Evolutionary conservation across 1,140 invertebrate genomes (phyloP), one percentile per base, ranked within the genome.

Genomic region (Scaptodrosophila lebanonensis): DNA sequence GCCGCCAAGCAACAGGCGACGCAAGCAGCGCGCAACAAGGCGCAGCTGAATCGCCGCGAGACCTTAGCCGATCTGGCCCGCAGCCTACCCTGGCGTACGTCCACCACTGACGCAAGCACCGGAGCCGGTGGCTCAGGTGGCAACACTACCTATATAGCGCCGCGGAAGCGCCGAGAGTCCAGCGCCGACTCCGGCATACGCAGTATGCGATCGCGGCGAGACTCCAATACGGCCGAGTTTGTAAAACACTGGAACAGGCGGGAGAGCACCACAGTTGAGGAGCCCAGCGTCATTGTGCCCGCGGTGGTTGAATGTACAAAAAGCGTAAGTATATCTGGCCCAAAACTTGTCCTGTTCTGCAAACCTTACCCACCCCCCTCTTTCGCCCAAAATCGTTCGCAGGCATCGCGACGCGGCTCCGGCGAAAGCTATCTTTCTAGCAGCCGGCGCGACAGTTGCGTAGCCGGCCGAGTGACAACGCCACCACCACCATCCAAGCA

Each of bases 121-220:
- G 84, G 66, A 1, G 57, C 54, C 0, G 62, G 66, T 2, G 35
- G 39, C 5, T 83, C 89, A 8, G 75, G 39, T 9, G 43, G 40
- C 30, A 66, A 27, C 33, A 64, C 64, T 30, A 83, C 58, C 12
- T 89, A 90, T 75, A 87, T 90, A 44, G 87, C 90, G 9, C 88
- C 89, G 29, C 88, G 91, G 16, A 93, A 94, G 48, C 88, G 94
- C 0, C 89, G 94, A 30, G 94, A 95, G 65, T 95, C 93, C 11
- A 94, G 93, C 12, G 93, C 93, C 11, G 93, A 95, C 83, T 93
- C 93, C 0, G 93, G 93, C n/a, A 93, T 94, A 42, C 92, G 93
- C 62, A 93, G 92, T 56, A 91, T 91, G 86, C 93, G 93, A 64
- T 91, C 91, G 1, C 89, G 93, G 6, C 88, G 92, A 9, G 93